phyloP scores from a whole-genome alignment of 92 coral and sea anemone genomes.

The Zoanthus sociatus region DNA sequence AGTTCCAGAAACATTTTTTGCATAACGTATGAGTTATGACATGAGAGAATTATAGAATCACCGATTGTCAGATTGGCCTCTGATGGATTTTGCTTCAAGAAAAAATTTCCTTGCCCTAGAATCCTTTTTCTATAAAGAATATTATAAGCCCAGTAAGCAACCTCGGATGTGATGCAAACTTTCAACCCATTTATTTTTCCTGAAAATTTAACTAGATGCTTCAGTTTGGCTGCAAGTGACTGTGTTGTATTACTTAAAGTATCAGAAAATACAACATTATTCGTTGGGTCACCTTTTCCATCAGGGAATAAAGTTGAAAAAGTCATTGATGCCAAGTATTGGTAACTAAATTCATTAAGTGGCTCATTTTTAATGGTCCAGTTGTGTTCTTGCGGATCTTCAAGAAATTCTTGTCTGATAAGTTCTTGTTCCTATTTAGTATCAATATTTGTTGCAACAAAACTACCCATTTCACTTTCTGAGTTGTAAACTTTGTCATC shows the following conservation, averaged over 20 bases:
- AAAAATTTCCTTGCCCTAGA: slow-evolving; percentile 25
- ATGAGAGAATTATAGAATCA: slow-evolving; percentile 7
- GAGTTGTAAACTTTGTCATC: slow-evolving; percentile 29
- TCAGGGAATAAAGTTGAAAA: slow-evolving; percentile 56
- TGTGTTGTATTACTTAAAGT: slow-evolving; percentile 31
- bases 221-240: slow-evolving; percentile 52
- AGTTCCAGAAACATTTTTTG: slow-evolving; percentile 26
- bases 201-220: slow-evolving; percentile 58
- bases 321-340: slow-evolving; percentile 56
- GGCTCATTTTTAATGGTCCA: slow-evolving; percentile 62
- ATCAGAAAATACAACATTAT: slow-evolving; percentile 37
- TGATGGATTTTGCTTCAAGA: slow-evolving; percentile 28
- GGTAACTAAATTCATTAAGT: slow-evolving; percentile 6
- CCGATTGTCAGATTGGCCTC: slow-evolving; percentile 20
- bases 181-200: slow-evolving; percentile 55
- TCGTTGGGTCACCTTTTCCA: slow-evolving; percentile 63
- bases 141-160: slow-evolving; percentile 70
- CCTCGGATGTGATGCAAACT: slow-evolving; percentile 52
- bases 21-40: slow-evolving; percentile 42
- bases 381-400: slow-evolving; percentile 22
- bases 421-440: slow-evolving; percentile 45
- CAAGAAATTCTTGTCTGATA: slow-evolving; percentile 41
- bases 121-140: slow-evolving; percentile 56
- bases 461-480: slow-evolving; percentile 17
- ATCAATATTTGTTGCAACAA: slow-evolving; percentile 66